phyloP scores from a whole-genome alignment of 37 sponge, comb jelly and placozoan genomes.

The Mnemiopsis leidyi region DNA sequence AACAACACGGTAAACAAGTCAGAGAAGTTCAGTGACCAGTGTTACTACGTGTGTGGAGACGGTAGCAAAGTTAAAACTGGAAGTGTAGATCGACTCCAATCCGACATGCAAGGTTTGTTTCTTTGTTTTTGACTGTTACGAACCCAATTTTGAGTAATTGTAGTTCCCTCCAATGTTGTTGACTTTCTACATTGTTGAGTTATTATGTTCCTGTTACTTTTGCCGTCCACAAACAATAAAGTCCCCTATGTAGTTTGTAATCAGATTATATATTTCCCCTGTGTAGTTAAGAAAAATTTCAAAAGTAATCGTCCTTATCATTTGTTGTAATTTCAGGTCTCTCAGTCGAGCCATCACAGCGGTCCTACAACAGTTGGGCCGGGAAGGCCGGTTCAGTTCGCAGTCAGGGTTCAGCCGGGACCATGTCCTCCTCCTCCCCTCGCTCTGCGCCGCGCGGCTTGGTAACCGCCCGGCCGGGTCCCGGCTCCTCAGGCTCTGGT shows the following conservation, averaged over 20 bases:
- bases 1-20: slow-evolving; percentile 2
- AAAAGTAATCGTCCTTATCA: too few relatives aligned
- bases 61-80: not conserved
- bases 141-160: too few relatives aligned
- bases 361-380: slow-evolving; percentile 26
- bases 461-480: not conserved
- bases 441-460: slow-evolving; percentile 16
- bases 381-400: slow-evolving; percentile 12
- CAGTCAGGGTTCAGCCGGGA: slow-evolving; percentile 9
- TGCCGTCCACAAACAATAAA: too few relatives aligned
- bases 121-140: too few relatives aligned
- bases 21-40: slow-evolving; percentile 58
- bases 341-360: not conserved
- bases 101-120: slow-evolving; percentile 11
- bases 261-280: too few relatives aligned
- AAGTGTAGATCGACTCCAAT: not conserved
- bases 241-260: too few relatives aligned
- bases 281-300: too few relatives aligned
- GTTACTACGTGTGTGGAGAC: slow-evolving; percentile 1
- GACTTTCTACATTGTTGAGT: too few relatives aligned
- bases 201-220: too few relatives aligned
- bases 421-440: slow-evolving; percentile 36
- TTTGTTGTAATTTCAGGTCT: slow-evolving; percentile 13
- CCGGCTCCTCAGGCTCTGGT: not conserved
- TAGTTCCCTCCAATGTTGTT: too few relatives aligned